Evolutionary conservation across 2,888 invertebrate genomes (phyloP).

Genomic region (Altica lythri): DNA sequence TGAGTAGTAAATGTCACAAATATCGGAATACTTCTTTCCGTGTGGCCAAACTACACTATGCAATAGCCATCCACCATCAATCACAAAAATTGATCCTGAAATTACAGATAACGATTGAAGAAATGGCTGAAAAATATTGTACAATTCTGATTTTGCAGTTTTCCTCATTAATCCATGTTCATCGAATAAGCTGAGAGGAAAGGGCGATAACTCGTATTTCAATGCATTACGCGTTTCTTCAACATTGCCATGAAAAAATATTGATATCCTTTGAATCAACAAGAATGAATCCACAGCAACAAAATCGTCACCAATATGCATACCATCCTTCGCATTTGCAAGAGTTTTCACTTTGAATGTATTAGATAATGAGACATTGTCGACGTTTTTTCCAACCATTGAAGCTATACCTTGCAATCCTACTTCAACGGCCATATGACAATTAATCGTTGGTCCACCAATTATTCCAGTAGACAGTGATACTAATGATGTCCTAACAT

Average conservation of each 20-base stretch:
- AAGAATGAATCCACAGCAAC: not conserved
- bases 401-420: not conserved
- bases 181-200: not conserved
- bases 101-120: too few relatives aligned
- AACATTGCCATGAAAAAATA: not conserved
- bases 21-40: too few relatives aligned
- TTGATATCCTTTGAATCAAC: not conserved
- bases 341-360: not conserved
- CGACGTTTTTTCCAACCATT: not conserved
- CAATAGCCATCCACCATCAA: too few relatives aligned
- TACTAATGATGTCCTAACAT: not conserved
- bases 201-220: not conserved
- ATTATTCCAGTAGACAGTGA: constrained; percentile 3
- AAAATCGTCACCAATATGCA: not conserved
- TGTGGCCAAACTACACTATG: too few relatives aligned
- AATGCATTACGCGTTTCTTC: not conserved
- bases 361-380: not conserved
- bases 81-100: too few relatives aligned
- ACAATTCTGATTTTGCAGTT: too few relatives aligned
- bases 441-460: not conserved
- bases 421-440: not conserved
- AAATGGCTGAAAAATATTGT: too few relatives aligned
- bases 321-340: not conserved
- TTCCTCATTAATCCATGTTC: too few relatives aligned
- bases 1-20: too few relatives aligned